Evolutionary conservation across 2,888 invertebrate species (phyloP), one percentile per base, ranked within the genome.

Genomic region (Lacanobia wlatinum): DNA sequence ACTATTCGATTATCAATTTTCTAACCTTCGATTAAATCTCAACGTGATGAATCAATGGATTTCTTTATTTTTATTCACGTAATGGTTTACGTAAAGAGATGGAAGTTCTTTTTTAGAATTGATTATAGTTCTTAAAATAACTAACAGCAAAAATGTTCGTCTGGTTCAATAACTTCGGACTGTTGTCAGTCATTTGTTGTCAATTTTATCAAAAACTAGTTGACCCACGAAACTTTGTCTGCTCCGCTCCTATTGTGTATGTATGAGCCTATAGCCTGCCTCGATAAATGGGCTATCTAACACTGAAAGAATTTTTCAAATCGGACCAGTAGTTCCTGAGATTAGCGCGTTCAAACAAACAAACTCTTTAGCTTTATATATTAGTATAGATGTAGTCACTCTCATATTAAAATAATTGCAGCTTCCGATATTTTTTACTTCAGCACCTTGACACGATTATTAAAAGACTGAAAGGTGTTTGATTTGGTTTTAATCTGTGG

Each of bases 401-500:
- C 48, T 23, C 48, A 62, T 12, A 38, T 66, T 56, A 56, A 81
- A 70, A 48, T 76, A 67, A 75, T 75, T 75, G 12, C 61, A 34
- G 34, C 52, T 77, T 64, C 66, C 77, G 63, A 50, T 10, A 21
- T 43, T 70, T 61, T 59, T 43, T 63, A 56, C 18, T 52, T 58
- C 9, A 28, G 4, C 40, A 58, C 82, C 79, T 80, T 80, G 82
- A 59, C 72, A 64, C 28, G 12, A 21, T 48, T 79, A 28, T 38
- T 53, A 18, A 48, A 18, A 16, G 12, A 23, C 78, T 78, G 55
- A 77, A 56, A 52, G 46, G 14, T 50, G n/a, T 77, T 76, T 59
- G 5, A 46, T 65, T 75, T 53, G 18, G 1, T 73, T 72, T 43
- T 40, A 23, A 40, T 9, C 52, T 43, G 28, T 43, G 5, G 4